Evolutionary conservation across 2,113 vertebrate genomes (phyloP).

Genomic region (Indicator indicator): DNA sequence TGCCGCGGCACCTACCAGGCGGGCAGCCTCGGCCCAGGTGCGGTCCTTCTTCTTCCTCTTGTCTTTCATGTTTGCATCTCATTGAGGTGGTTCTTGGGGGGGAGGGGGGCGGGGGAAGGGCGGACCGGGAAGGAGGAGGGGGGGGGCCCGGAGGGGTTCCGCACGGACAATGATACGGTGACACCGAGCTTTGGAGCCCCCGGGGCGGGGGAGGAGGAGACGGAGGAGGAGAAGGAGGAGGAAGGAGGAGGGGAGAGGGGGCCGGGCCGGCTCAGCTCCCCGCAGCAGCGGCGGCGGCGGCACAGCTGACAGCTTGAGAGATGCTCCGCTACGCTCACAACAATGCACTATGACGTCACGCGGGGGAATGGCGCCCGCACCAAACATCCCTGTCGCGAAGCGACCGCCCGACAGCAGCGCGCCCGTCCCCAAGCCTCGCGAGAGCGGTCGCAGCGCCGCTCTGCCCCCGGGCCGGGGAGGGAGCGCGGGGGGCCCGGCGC

Average conservation of each 20-base stretch:
- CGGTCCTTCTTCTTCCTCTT: slow-evolving; percentile 88
- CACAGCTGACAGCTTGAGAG: slow-evolving; percentile 70
- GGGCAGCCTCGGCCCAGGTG: slow-evolving; percentile 88
- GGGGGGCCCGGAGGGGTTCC: slow-evolving; percentile 10
- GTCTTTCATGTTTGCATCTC: slow-evolving; percentile 88
- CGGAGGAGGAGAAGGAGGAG: not conserved
- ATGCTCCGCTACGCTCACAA: slow-evolving; percentile 69
- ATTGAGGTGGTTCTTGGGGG: slow-evolving; percentile 71
- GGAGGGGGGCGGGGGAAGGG: not conserved
- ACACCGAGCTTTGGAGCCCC: slow-evolving; percentile 13
- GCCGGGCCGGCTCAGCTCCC: slow-evolving; percentile 28
- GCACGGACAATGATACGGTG: slow-evolving; percentile 6
- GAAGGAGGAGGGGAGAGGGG: not conserved
- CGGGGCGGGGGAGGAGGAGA: not conserved
- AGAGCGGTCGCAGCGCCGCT: not conserved
- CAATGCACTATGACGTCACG: slow-evolving; percentile 75
- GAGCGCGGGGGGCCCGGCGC: not conserved
- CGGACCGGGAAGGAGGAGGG: not conserved
- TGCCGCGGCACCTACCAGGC: slow-evolving; percentile 80
- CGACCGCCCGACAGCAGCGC: not conserved
- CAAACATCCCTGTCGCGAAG: slow-evolving; percentile 47
- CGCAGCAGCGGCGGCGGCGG: slow-evolving; percentile 27
- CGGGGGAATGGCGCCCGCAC: slow-evolving; percentile 64
- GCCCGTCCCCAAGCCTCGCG: slow-evolving; percentile 43
- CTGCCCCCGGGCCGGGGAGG: not conserved